These are phyloP conservation scores for Galerucella pusilla DNA, from an alignment of 2,888 invertebrate species.

Conservation along the genomic window DNA sequence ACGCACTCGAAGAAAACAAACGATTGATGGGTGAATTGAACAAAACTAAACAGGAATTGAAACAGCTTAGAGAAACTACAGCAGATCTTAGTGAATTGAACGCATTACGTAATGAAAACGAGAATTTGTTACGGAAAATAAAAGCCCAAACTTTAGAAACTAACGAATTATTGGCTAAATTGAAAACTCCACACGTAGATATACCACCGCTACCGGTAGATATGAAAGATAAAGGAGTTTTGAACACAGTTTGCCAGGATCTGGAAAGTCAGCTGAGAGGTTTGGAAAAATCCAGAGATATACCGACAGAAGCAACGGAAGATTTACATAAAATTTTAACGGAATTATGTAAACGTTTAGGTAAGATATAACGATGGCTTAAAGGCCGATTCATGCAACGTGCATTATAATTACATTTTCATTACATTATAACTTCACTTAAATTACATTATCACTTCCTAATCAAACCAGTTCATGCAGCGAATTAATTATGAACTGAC, in stretches of 20 bases:
- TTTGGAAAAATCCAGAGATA: slow-evolving; percentile 14
- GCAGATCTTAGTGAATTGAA: slow-evolving; percentile 41
- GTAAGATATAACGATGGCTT: not conserved
- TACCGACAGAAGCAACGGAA: slow-evolving; percentile 28
- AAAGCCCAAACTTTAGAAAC: slow-evolving; percentile 51
- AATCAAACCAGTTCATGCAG: too few relatives aligned
- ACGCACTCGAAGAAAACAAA: slow-evolving; percentile 42
- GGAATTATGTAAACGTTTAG: slow-evolving; percentile 50
- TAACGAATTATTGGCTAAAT: slow-evolving; percentile 49
- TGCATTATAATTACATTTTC: too few relatives aligned
- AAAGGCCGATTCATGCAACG: too few relatives aligned
- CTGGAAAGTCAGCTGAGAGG: slow-evolving; percentile 53
- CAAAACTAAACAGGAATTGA: slow-evolving; percentile 37
- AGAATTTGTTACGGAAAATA: slow-evolving; percentile 51
- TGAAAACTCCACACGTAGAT: slow-evolving; percentile 44
- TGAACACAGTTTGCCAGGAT: slow-evolving; percentile 54
- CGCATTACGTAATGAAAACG: slow-evolving; percentile 51
- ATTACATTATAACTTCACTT: too few relatives aligned
- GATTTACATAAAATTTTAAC: slow-evolving; percentile 48
- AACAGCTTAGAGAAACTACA: slow-evolving; percentile 34
- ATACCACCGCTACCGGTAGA: slow-evolving; percentile 41
- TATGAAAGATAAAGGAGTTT: slow-evolving; percentile 54
- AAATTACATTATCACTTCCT: too few relatives aligned
- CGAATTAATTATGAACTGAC: too few relatives aligned
- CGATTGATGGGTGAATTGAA: slow-evolving; percentile 34